Base-by-base conservation (phyloP, 2,888 invertebrate species). In the Polydrusus cervinus region DNA sequence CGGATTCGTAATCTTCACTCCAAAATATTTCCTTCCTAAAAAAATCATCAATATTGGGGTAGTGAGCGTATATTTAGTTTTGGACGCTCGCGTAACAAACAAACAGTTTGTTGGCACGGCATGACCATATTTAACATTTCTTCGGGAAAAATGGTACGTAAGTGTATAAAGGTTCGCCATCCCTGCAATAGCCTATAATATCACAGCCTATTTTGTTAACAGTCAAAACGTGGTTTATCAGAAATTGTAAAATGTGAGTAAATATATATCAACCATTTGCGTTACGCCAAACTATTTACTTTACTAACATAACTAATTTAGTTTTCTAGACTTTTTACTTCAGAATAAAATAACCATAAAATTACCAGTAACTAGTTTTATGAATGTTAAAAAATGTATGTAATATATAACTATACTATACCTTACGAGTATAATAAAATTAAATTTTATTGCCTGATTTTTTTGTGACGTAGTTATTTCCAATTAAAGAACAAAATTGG, bases 261-360 rank as follows among this genome's bases (percentile, higher is more conserved):
- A 18, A 49, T 49, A 49, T 49, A n/a, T 40, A 9, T 49, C 18
- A 25, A 25, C n/a, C n/a, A n/a, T 25, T 25, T 25, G 5, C 5
- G 25, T 3, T 3, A 5, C 25, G 25, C 5, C 5, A 25, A 51
- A 18, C 51, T 8, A 20, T 11, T 1, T 11, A 51, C 51, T 11
- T 43, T n/a, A 3, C 2, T 49, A 49, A 10, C 20, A 49, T 3
- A 49, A 49, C 47, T 16, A 20, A 51, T 11, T 51, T 51, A 18
- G 11, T 51, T 49, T 20, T 51, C 5, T 18, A 1, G 18, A 20
- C 51, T 51, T 51, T 51, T 51, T 49, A 45, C 5, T 47, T 47
- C 16, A 20, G 20, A 18, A 51, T 51, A 51, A 51, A 51, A 51
- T 10, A 51, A 51, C 51, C 20, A 51, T 51, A 51, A 51, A 51